phyloP scores from a whole-genome alignment of 2,888 invertebrate species.

The Torymus auratus region DNA sequence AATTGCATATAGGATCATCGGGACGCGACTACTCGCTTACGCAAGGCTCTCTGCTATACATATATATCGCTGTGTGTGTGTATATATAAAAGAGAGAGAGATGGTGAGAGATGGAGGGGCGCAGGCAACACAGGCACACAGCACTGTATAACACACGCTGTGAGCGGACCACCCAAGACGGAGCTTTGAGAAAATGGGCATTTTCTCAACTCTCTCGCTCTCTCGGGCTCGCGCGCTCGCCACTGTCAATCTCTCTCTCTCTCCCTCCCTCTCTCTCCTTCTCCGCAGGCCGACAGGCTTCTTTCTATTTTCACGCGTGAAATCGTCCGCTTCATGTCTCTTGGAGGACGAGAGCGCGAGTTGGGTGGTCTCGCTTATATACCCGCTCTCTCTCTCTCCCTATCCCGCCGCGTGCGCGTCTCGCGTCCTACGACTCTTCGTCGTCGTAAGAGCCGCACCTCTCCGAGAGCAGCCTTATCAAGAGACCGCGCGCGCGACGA shows the following conservation, averaged over 20 bases:
- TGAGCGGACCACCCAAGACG: constrained; percentile 46
- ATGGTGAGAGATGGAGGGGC: constrained; percentile 62
- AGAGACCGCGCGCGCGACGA: no score
- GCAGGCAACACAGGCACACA: constrained; percentile 65
- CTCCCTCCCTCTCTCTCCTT: neutral
- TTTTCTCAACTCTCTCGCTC: no score
- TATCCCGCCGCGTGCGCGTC: neutral
- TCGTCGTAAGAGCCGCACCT: neutral
- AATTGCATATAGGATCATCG: constrained; percentile 61
- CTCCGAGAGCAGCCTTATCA: no score
- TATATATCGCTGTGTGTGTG: no score
- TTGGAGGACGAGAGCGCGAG: constrained; percentile 20
- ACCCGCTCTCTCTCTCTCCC: constrained; percentile 14
- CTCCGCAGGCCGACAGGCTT: neutral
- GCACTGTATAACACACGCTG: neutral
- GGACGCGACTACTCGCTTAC: constrained; percentile 54
- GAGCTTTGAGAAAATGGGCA: neutral
- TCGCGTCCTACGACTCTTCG: neutral
- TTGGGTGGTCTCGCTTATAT: constrained; percentile 52
- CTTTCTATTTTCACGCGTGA: constrained; percentile 56
- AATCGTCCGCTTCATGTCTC: constrained; percentile 38
- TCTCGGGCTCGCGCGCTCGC: neutral
- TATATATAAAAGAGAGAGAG: neutral
- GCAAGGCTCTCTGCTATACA: constrained; percentile 26
- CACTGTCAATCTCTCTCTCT: constrained; percentile 54